Evolutionary conservation across 2,797 vertebrate genomes (phyloP).

Genomic region (Lates japonicus): DNA sequence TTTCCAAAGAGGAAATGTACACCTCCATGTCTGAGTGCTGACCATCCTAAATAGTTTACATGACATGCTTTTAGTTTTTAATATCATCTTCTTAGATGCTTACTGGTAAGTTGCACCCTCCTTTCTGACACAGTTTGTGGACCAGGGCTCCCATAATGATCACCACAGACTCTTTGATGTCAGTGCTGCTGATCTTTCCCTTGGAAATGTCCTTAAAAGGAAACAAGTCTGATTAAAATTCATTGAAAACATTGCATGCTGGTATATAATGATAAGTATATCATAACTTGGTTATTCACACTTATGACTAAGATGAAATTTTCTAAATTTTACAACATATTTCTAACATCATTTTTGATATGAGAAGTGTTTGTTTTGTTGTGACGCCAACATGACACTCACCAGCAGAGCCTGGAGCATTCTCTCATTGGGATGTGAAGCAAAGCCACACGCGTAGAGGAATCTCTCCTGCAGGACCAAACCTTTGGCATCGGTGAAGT

Average conservation of each 20-base stretch:
- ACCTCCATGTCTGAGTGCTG: background rate
- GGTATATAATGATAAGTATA: background rate
- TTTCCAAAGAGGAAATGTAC: background rate
- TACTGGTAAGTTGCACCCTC: constrained; percentile 92
- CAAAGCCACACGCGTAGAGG: constrained; percentile 96
- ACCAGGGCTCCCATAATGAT: constrained; percentile 94
- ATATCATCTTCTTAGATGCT: constrained; percentile 61
- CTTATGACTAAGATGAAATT: too few relatives aligned
- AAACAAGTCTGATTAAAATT: constrained; percentile 5
- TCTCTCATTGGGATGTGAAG: constrained; percentile 92
- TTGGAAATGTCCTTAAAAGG: constrained; percentile 89
- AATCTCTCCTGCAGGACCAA: constrained; percentile 94
- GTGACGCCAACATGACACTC: constrained; percentile 68
- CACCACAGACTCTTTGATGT: constrained; percentile 94
- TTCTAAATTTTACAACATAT: too few relatives aligned
- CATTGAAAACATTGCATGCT: background rate
- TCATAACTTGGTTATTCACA: background rate
- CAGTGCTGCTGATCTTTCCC: constrained; percentile 89
- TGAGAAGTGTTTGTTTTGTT: background rate
- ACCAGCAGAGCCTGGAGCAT: constrained; percentile 93
- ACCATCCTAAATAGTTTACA: background rate
- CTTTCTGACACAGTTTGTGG: constrained; percentile 92
- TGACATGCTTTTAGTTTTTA: background rate
- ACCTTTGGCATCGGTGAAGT: constrained; percentile 91
- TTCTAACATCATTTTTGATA: background rate